Conservation (phyloP, 2,797 vertebrate species). For the Sebastes iracundus region DNA sequence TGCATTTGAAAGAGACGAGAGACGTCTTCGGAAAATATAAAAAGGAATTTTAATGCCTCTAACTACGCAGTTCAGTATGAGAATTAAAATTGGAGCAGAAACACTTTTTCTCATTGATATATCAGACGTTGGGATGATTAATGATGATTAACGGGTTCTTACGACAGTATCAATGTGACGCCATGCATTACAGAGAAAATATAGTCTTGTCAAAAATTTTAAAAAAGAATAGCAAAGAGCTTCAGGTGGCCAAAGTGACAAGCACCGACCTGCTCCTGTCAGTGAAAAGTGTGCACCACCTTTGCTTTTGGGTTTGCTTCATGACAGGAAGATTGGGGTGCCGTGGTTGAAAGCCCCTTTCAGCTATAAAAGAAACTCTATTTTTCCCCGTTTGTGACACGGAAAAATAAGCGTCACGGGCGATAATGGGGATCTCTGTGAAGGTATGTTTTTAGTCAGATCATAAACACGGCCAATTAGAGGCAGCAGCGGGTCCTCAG, state of each 20-base stretch:
- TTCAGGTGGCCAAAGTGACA: conserved; percentile 58
- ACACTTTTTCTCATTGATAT: not conserved
- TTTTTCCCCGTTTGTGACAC: conserved; percentile 34
- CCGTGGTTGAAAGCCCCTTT: conserved; percentile 63
- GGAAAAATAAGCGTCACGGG: conserved; percentile 46
- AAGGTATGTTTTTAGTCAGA: conserved; percentile 50
- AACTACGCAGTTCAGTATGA: not conserved
- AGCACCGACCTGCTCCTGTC: conserved; percentile 33
- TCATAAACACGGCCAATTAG: conserved; percentile 63
- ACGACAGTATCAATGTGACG: conserved; percentile 2
- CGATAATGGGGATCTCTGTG: conserved; percentile 39
- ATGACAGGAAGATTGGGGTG: conserved; percentile 74
- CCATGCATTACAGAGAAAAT: conserved; percentile 25
- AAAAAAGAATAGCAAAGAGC: conserved; percentile 27
- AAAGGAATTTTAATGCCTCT: not conserved
- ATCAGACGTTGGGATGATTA: not conserved
- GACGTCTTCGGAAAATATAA: not conserved
- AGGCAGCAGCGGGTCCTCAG: conserved; percentile 18
- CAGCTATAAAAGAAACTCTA: conserved; percentile 44
- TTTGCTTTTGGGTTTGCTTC: not conserved
- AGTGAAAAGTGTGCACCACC: conserved; percentile 45
- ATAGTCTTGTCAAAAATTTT: not conserved
- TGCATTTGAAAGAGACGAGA: not conserved
- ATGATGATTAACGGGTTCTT: conserved; percentile 2
- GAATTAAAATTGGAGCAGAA: not conserved